Conservation (phyloP, 2,888 invertebrate species). For the Nomada hirtipes region DNA sequence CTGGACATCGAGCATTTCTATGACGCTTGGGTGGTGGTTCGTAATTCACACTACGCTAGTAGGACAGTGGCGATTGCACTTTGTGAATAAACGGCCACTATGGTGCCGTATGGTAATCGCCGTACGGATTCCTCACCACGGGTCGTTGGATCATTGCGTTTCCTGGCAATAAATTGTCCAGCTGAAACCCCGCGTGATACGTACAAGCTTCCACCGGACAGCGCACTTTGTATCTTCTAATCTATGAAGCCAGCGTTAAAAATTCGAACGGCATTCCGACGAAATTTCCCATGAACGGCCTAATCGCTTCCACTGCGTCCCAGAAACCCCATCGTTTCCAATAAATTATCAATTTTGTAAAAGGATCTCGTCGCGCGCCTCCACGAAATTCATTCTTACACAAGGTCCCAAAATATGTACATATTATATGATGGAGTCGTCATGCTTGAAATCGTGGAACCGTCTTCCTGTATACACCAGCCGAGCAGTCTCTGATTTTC, state of each 20-base stretch:
- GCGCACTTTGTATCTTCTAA: constrained; percentile 61
- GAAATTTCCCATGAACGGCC: constrained; percentile 42
- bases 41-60: constrained; percentile 39
- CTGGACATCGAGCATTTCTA: constrained; percentile 60
- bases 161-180: constrained; percentile 65
- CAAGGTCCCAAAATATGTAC: neutral
- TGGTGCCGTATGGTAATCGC: constrained; percentile 70
- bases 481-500: constrained; percentile 40
- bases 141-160: constrained; percentile 66
- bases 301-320: constrained; percentile 37
- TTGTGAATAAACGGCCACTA: constrained; percentile 48
- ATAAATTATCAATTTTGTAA: constrained; percentile 14
- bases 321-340: constrained; percentile 26
- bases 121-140: constrained; percentile 63
- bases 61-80: constrained; percentile 55
- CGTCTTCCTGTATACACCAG: neutral
- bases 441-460: too few relatives aligned
- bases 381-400: neutral
- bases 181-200: constrained; percentile 63
- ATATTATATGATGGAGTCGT: too few relatives aligned
- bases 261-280: constrained; percentile 61
- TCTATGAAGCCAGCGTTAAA: constrained; percentile 58
- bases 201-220: constrained; percentile 55
- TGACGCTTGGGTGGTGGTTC: constrained; percentile 53
- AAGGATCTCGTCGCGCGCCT: neutral